Percentiles rank a stretch among this genome's conserved stretches.
Conservation (phyloP, 2,113 vertebrate species). For the Taurulus bubalis region DNA sequence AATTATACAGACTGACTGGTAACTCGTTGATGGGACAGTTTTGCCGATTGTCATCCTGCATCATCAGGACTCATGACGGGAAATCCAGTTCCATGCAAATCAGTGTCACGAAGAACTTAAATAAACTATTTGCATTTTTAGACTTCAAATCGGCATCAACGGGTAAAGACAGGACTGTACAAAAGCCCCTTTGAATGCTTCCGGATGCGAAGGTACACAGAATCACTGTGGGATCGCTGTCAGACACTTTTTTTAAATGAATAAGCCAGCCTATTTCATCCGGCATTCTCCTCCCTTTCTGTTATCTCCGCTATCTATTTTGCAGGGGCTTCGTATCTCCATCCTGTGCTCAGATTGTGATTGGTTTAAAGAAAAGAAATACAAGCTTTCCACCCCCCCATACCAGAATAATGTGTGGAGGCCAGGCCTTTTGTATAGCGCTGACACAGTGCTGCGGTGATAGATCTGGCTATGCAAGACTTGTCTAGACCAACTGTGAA, state of each 20-base stretch:
- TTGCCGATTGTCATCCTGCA: background rate
- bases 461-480: background rate
- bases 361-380: background rate
- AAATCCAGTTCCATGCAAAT: no score
- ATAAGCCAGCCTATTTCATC: background rate
- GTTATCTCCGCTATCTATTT: background rate
- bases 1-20: background rate
- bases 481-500: slow-evolving; percentile 49
- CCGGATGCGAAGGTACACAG: background rate
- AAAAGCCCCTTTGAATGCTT: no score
- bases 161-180: background rate
- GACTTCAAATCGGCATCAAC: background rate
- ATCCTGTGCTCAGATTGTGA: background rate
- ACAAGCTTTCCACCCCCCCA: no score
- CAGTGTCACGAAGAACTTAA: no score
- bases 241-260: background rate
- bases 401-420: no score
- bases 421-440: no score
- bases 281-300: background rate
- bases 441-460: background rate
- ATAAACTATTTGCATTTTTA: background rate
- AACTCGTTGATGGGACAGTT: no score
- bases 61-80: background rate
- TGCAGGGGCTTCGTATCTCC: background rate
- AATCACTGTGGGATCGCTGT: background rate